Evolutionary conservation across 2,797 vertebrate genomes (phyloP).

Genomic region (Propithecus deckenii): DNA sequence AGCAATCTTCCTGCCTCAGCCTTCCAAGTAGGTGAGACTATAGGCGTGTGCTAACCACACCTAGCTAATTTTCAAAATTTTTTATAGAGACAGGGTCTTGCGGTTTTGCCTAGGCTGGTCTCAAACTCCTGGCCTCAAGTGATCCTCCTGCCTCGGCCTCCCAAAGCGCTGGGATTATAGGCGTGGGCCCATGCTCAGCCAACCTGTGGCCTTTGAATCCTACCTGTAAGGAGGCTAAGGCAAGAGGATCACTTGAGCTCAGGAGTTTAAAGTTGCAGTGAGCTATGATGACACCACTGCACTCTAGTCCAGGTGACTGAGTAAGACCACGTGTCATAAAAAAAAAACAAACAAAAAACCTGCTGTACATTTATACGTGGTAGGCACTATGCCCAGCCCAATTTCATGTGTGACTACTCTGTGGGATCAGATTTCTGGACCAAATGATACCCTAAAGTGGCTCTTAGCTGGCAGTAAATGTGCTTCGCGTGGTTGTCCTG

Average conservation of each 20-base stretch:
- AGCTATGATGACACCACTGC: neutral
- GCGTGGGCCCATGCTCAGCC: neutral
- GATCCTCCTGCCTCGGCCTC: neutral
- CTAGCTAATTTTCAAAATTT: neutral
- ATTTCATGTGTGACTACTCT: neutral
- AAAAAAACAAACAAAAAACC: neutral
- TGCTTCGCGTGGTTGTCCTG: neutral
- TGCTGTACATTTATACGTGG: neutral
- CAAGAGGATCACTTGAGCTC: neutral
- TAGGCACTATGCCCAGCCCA: neutral
- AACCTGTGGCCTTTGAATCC: neutral
- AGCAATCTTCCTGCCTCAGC: neutral
- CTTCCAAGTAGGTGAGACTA: neutral
- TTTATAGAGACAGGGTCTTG: neutral
- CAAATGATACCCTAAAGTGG: neutral
- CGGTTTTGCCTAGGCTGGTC: neutral
- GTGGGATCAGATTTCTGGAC: neutral
- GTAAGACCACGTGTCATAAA: neutral
- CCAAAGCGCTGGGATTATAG: neutral
- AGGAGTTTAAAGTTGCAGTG: neutral
- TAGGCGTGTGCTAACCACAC: neutral
- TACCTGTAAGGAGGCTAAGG: neutral
- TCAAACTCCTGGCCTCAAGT: neutral
- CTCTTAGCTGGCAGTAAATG: neutral
- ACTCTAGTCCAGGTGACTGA: neutral